Base-by-base conservation (phyloP, 2,888 invertebrate species). In the Metallyticus violacea region DNA sequence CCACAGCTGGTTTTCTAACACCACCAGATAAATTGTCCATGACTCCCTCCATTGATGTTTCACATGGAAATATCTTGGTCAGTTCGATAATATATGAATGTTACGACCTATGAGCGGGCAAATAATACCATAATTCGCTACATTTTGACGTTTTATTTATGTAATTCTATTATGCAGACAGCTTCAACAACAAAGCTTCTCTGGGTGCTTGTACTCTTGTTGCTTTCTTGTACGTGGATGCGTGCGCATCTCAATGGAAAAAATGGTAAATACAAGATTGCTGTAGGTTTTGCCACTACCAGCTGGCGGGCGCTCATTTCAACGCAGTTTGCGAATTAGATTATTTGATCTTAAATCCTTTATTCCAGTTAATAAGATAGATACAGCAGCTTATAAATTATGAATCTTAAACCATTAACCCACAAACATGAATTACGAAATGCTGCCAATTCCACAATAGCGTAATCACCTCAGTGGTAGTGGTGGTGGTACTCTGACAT, bases 1-100 rank as follows among this genome's bases (percentile, higher is more conserved):
- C 80, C 85, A 87, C 87, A 87, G 85, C 87, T 87, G 87, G 87
- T 85, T 85, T 85, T 82, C 87, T 79, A 40, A 87, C 82, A 79
- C 85, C 85, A 85, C 76, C 83, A 79, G 87, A 87, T 81, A 87
- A 29, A 85, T 79, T 85, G 85, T 87, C 85, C 87, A 87, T 87
- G 81, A 85, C 40, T 87, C 28, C 77, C 28, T 77, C 77, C 29
- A 83, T 77, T 28, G 28, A 83, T 77, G 28, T 83, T 28, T 83
- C 83, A 28, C 77, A 83, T 83, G 83, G 77, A 77, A 77, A 77
- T 62, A 15, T 62, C 2, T 62, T 5, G 22, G 15, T 15, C 40
- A 62, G 15, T 7, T 62, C 40, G 15, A 22, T 62, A 22, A 62
- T 62, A 22, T 15, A 62, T 62, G 40, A 62, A 22, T 22, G 40